A percentile compares a stretch with the other conserved stretches of the same genome.
phyloP scores from a whole-genome alignment of 2,797 vertebrate genomes.

The Myoxocephalus aenaeus region DNA sequence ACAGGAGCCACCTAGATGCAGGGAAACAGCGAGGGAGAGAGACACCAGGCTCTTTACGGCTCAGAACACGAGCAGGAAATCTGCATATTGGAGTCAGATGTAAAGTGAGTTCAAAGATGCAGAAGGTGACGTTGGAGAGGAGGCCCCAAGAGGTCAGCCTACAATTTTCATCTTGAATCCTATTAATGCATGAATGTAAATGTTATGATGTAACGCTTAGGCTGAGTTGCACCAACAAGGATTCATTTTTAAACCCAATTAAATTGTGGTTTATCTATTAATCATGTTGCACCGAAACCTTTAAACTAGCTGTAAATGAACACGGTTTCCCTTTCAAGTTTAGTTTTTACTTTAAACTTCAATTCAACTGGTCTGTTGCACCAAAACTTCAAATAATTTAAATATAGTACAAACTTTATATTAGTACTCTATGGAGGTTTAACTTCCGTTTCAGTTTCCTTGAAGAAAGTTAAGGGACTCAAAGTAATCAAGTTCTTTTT shows the following conservation, averaged over 20 bases:
- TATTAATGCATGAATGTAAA: not conserved
- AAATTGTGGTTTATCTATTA: not conserved
- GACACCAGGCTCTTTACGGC: not conserved
- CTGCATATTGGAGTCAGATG: slow-evolving; percentile 1
- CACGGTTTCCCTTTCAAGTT: too few species aligned
- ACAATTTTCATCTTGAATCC: not conserved
- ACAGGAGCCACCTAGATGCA: slow-evolving; percentile 15
- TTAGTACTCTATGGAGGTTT: too few species aligned
- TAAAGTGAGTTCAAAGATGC: not conserved
- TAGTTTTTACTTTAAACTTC: not conserved
- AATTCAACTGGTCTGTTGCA: not conserved
- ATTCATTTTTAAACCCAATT: not conserved
- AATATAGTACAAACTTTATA: too few species aligned
- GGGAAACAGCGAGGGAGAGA: not conserved
- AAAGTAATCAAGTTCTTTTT: too few species aligned
- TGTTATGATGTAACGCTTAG: not conserved
- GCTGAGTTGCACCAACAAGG: not conserved
- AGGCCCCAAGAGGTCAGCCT: not conserved
- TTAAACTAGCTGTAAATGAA: too few species aligned
- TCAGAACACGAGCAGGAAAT: not conserved
- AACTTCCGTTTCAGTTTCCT: too few species aligned
- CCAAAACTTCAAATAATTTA: too few species aligned
- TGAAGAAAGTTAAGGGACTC: too few species aligned
- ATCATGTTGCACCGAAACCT: not conserved
- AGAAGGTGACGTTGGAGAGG: not conserved